Percentiles rank a stretch among this genome's conserved stretches.
Conservation (phyloP, 2,888 invertebrate species). For the Athalia rosae region DNA sequence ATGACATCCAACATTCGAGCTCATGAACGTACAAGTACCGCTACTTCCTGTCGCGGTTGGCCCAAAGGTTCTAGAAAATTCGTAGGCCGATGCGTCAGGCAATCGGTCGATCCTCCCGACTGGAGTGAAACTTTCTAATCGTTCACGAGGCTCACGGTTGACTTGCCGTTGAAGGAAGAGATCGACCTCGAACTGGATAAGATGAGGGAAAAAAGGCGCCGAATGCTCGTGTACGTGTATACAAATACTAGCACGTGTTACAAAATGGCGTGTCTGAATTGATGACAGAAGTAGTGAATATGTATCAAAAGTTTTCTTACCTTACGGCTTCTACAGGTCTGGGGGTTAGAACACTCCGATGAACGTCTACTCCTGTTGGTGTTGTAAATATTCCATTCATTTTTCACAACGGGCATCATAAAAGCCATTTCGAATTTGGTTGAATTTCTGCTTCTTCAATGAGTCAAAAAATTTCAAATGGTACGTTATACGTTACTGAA, state of each 20-base stretch:
- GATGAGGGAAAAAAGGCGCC: background rate
- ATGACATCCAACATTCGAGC: background rate
- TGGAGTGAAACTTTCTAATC: conserved; percentile 37
- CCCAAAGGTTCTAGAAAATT: conserved; percentile 39
- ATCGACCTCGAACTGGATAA: background rate
- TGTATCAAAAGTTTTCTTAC: conserved; percentile 59
- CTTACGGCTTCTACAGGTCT: conserved; percentile 80
- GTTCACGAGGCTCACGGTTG: background rate
- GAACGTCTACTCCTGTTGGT: conserved; percentile 85
- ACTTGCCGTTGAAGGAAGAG: background rate
- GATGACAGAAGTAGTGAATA: background rate
- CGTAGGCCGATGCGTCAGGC: background rate
- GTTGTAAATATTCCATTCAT: conserved; percentile 95
- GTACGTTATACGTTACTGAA: conserved; percentile 3
- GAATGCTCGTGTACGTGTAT: background rate
- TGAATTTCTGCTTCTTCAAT: background rate
- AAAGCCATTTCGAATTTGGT: conserved; percentile 83
- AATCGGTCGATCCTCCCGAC: background rate
- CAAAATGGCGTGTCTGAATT: conserved; percentile 28
- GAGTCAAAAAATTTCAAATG: conserved; percentile 5
- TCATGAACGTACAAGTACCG: background rate
- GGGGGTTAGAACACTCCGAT: conserved; percentile 83
- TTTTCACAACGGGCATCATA: conserved; percentile 96
- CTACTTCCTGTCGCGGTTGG: conserved; percentile 26
- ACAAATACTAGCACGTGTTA: conserved; percentile 33